Conservation (phyloP, 2,797 vertebrate genomes). For the Microctenopoma steveboyesi region DNA sequence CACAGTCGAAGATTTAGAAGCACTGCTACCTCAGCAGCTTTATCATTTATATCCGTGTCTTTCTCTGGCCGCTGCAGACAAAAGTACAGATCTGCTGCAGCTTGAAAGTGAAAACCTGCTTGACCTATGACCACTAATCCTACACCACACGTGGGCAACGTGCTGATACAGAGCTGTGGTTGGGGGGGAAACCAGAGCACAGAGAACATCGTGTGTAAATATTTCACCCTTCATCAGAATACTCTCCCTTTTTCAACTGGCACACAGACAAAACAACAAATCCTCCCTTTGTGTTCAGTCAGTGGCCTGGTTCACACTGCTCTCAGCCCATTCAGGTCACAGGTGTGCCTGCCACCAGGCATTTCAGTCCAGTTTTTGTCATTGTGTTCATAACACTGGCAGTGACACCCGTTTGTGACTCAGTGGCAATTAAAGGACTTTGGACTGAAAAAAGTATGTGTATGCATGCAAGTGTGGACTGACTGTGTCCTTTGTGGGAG, state of each 20-base stretch:
- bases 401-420: slow-evolving; percentile 55
- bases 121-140: background rate
- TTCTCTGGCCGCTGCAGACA: no score
- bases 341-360: slow-evolving; percentile 53
- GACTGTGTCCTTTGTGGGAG: background rate
- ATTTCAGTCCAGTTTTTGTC: slow-evolving; percentile 43
- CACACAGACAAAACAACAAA: slow-evolving; percentile 49
- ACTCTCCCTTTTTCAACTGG: slow-evolving; percentile 25
- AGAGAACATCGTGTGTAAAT: slow-evolving; percentile 20
- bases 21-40: no score
- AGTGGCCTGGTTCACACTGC: slow-evolving; percentile 35
- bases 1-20: background rate
- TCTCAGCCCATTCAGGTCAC: slow-evolving; percentile 48
- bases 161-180: background rate
- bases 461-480: slow-evolving; percentile 2
- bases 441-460: background rate
- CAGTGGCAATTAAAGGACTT: slow-evolving; percentile 46
- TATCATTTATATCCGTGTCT: background rate
- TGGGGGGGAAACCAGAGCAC: slow-evolving; percentile 2
- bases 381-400: slow-evolving; percentile 27
- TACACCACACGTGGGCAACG: background rate
- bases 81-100: no score
- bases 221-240: slow-evolving; percentile 45
- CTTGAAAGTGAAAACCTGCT: slow-evolving; percentile 16
- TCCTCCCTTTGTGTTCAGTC: slow-evolving; percentile 57